These are phyloP conservation scores for Parnassius mnemosyne DNA, from an alignment of 2,888 invertebrate genomes.

Conservation along the genomic window DNA sequence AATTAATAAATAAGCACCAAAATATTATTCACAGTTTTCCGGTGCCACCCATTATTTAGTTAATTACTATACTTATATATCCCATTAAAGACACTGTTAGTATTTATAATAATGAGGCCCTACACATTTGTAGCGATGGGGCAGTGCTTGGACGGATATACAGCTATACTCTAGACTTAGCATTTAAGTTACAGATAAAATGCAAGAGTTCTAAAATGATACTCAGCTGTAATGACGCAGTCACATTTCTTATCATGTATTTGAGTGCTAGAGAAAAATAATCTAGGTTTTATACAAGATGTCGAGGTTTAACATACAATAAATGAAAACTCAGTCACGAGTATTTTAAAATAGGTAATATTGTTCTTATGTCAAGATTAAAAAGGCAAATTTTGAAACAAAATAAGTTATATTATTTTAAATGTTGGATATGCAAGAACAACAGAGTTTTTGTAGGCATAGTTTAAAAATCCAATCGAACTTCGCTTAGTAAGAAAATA, in stretches of 20 bases:
- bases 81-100: too few relatives aligned
- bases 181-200: neutral
- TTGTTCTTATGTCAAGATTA: too few relatives aligned
- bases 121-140: conserved; percentile 25
- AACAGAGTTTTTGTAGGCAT: too few relatives aligned
- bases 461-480: too few relatives aligned
- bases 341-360: too few relatives aligned
- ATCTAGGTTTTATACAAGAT: too few relatives aligned
- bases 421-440: too few relatives aligned
- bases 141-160: conserved; percentile 46
- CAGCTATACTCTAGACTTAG: conserved; percentile 5
- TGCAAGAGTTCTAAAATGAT: neutral
- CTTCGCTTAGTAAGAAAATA: too few relatives aligned
- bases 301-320: too few relatives aligned
- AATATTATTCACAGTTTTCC: conserved; percentile 27
- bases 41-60: conserved; percentile 17
- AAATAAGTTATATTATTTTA: too few relatives aligned
- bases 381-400: too few relatives aligned
- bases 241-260: neutral
- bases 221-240: neutral
- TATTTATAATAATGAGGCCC: neutral
- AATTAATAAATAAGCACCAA: conserved; percentile 25
- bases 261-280: neutral
- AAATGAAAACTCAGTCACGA: too few relatives aligned
- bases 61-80: neutral